Percentiles rank a stretch among this genome's conserved stretches.
These are phyloP conservation scores for Dendronephthya gigantea DNA, from an alignment of 64 coral and sea anemone genomes.

Conservation along the genomic window DNA sequence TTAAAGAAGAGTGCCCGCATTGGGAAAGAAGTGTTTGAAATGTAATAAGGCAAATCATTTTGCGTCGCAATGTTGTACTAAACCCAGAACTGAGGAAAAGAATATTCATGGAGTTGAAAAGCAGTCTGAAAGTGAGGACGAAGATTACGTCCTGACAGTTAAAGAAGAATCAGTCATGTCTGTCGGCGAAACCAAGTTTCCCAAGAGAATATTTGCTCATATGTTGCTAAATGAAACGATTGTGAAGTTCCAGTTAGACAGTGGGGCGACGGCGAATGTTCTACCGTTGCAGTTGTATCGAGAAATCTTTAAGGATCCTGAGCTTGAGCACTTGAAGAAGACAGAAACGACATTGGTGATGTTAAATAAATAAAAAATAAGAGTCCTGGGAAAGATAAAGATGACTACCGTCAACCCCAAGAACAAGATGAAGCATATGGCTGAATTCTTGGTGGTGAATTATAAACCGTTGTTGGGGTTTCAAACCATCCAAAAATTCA, in stretches of 20 bases:
- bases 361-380: too few relatives aligned
- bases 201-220: conserved; percentile 26
- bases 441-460: too few relatives aligned
- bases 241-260: conserved; percentile 26
- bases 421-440: too few relatives aligned
- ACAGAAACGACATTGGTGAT: too few relatives aligned
- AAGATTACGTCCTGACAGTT: conserved; percentile 22
- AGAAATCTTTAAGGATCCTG: too few relatives aligned
- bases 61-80: conserved; percentile 7
- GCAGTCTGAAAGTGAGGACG: background rate
- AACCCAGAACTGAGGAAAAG: background rate
- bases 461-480: too few relatives aligned
- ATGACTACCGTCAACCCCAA: too few relatives aligned
- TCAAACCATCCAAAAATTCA: too few relatives aligned
- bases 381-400: too few relatives aligned
- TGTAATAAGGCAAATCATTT: conserved; percentile 29
- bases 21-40: conserved; percentile 23
- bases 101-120: background rate
- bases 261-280: conserved; percentile 36
- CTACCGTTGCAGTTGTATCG: too few relatives aligned
- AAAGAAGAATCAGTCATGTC: conserved; percentile 12
- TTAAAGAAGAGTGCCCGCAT: conserved; percentile 27
- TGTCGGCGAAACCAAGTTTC: background rate
- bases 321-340: too few relatives aligned
- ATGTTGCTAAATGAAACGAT: conserved; percentile 16